Base-by-base conservation (phyloP, 92 coral and sea anemone species). In the Paragorgia papillata region DNA sequence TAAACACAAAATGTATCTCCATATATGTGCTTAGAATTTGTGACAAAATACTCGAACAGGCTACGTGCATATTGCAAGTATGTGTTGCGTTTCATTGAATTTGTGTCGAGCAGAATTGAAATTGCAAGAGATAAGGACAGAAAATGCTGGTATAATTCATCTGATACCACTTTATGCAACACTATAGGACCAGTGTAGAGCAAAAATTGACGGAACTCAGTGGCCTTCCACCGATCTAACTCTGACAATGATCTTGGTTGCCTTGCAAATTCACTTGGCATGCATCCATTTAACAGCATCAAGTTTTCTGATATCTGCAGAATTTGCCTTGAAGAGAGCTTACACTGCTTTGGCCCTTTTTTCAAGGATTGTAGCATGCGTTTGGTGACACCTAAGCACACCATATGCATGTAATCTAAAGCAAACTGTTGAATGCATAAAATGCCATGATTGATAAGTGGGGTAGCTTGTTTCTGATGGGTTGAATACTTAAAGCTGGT, bases 241-340 rank as follows among this genome's bases (percentile, higher is more conserved):
- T 60, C 34, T 8, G 10, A 10, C 67, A 60, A 25, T 0, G 56
- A 66, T 32, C 74, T 66, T 40, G 55, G 74, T 39, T 66, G 74
- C 32, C 74, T 66, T 9, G 74, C 74, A 40, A 66, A 66, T 44
- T 44, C 32, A 1, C 55, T 40, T 40, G 74, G 74, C 55, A 66
- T 40, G 56, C 40, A 22, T 66, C 74, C 56, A 40, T 66, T 54
- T 19, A 66, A 40, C 31, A 7, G 5, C 14, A 40, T 44, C 30
- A 66, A 28, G 30, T 22, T 66, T 27, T 66, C 74, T 22, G 74
- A 66, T 19, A 66, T 44, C 40, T 66, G 74, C 31, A 40, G 56
- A 13, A 24, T 66, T 2, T 66, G 57, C 29, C 54, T 37, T 9
- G 74, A 37, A 44, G 74, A 24, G 29, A 66, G 32, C 31, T 44